Evolutionary conservation across 2,797 vertebrate species (phyloP).

Genomic region (Lutra lutra): DNA sequence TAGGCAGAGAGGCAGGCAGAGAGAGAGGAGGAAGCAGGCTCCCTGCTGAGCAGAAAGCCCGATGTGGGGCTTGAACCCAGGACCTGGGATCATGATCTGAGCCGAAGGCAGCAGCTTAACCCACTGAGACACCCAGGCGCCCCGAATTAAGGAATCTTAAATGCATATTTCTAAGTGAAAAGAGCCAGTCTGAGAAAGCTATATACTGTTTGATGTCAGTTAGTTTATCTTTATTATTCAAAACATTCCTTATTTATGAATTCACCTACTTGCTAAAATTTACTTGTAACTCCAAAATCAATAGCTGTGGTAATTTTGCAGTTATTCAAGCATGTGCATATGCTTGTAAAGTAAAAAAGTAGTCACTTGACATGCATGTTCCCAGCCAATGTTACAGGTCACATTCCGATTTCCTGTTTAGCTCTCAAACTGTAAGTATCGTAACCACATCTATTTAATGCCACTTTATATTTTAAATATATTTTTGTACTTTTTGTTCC

Average conservation of each 20-base stretch:
- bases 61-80: too few relatives aligned
- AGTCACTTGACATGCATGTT: neutral
- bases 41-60: too few relatives aligned
- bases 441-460: neutral
- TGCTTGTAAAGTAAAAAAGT: neutral
- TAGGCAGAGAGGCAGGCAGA: too few relatives aligned
- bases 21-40: too few relatives aligned
- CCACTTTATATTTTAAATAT: neutral
- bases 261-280: neutral
- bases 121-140: too few relatives aligned
- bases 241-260: neutral
- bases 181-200: neutral
- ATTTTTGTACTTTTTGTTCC: neutral
- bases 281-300: neutral
- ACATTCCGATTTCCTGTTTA: neutral
- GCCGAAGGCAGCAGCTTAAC: too few relatives aligned
- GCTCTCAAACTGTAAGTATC: neutral
- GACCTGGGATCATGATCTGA: too few relatives aligned
- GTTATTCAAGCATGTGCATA: neutral
- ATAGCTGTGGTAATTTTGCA: neutral
- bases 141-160: neutral
- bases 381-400: too few relatives aligned
- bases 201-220: neutral
- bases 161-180: neutral
- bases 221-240: neutral